phyloP scores from a whole-genome alignment of 2,797 vertebrate genomes.

The Melanotaenia parkinsoni region DNA sequence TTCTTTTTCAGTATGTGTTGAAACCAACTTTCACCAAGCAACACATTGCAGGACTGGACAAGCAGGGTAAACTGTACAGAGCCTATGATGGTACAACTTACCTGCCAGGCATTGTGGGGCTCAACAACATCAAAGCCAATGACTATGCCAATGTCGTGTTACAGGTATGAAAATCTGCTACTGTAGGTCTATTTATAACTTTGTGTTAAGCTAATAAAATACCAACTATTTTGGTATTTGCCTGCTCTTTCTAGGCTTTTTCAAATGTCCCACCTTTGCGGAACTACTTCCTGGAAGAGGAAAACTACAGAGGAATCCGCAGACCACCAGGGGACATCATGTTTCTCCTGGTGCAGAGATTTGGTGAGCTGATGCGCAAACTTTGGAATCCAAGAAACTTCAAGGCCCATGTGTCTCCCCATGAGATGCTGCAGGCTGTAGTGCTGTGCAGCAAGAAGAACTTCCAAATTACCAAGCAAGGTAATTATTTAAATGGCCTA shows the following conservation, averaged over 20 bases:
- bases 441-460: conserved; percentile 98
- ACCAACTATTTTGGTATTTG: neutral
- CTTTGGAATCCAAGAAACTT: conserved; percentile 98
- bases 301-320: conserved; percentile 91
- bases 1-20: conserved; percentile 89
- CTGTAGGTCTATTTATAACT: neutral
- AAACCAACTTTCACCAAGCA: conserved; percentile 95
- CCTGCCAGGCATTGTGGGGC: conserved; percentile 94
- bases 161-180: conserved; percentile 83
- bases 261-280: conserved; percentile 95
- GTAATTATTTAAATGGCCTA: conserved; percentile 61
- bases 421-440: conserved; percentile 98
- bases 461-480: conserved; percentile 98
- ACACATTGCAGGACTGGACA: conserved; percentile 92
- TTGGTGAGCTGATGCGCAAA: conserved; percentile 97
- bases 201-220: neutral
- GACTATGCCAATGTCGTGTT: conserved; percentile 97
- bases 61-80: conserved; percentile 94
- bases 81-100: conserved; percentile 97
- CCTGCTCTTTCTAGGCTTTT: conserved; percentile 82
- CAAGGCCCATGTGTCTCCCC: conserved; percentile 96
- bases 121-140: conserved; percentile 99
- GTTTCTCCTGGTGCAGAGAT: conserved; percentile 96
- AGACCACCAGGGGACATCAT: conserved; percentile 96
- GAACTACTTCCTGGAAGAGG: conserved; percentile 97